Evolutionary conservation across 2,888 invertebrate genomes (phyloP).

Genomic region (Ametastegia equiseti): DNA sequence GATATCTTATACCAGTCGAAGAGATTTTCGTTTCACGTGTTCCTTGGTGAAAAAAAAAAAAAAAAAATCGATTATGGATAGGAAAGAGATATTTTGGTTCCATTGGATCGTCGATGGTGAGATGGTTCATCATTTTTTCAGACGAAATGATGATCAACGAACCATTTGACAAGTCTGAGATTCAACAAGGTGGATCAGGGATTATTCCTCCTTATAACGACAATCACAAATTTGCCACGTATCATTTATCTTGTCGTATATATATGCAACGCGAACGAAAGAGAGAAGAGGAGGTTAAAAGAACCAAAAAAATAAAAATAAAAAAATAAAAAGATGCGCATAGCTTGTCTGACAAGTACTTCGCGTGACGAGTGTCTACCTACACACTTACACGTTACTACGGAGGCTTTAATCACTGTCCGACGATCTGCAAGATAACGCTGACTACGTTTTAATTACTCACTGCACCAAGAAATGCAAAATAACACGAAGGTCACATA

Average conservation of each 20-base stretch:
- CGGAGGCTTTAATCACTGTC: constrained; percentile 63
- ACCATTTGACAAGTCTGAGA: neutral
- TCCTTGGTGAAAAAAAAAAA: neutral
- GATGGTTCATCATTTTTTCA: neutral
- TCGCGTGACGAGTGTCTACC: constrained; percentile 35
- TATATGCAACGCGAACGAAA: constrained; percentile 32
- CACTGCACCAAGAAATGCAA: constrained; percentile 57
- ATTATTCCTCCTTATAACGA: neutral
- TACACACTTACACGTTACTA: constrained; percentile 32
- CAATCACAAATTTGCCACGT: constrained; percentile 23
- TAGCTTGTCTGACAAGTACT: constrained; percentile 43
- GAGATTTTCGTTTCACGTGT: neutral
- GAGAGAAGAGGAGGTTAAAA: neutral
- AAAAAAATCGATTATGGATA: neutral
- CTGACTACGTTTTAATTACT: constrained; percentile 71
- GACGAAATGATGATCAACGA: too few species aligned
- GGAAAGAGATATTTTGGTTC: neutral
- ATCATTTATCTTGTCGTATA: constrained; percentile 26
- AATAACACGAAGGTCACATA: constrained; percentile 61
- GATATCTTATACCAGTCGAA: neutral
- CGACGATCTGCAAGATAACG: constrained; percentile 65
- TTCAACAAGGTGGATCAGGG: neutral
- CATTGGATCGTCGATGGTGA: neutral
- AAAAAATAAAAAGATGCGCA: constrained; percentile 29
- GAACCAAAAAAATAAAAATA: neutral